Percentiles rank a stretch among this genome's conserved stretches.
Conservation (phyloP, 2,113 vertebrate species). For the Platichthys stellatus region DNA sequence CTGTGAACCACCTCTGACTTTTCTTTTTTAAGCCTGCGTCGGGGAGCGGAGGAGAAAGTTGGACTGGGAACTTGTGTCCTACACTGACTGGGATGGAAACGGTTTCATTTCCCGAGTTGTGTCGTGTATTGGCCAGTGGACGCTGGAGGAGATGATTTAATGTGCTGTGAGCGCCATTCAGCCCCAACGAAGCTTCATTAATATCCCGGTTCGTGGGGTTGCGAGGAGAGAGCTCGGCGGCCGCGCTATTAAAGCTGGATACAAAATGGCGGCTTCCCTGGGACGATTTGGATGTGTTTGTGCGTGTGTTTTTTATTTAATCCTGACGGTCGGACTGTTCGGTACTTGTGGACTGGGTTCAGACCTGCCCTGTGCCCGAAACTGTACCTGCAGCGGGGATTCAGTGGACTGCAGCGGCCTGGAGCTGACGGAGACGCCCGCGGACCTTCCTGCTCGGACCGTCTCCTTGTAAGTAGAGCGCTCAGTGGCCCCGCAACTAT, state of each 20-base stretch:
- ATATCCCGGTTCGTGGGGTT: conserved; percentile 64
- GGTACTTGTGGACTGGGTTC: conserved; percentile 49
- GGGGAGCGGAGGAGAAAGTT: conserved; percentile 63
- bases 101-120: neutral
- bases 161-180: conserved; percentile 23
- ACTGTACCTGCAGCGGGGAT: conserved; percentile 86
- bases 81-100: conserved; percentile 56
- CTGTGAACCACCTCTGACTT: conserved; percentile 72
- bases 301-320: conserved; percentile 72
- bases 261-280: conserved; percentile 93
- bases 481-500: conserved; percentile 22
- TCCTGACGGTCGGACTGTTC: conserved; percentile 71
- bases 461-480: conserved; percentile 88
- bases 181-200: conserved; percentile 35
- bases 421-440: conserved; percentile 82
- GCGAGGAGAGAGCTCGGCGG: conserved; percentile 69
- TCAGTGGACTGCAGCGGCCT: conserved; percentile 87
- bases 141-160: conserved; percentile 32
- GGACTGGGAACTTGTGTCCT: conserved; percentile 52
- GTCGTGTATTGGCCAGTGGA: neutral
- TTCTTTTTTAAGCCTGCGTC: conserved; percentile 59
- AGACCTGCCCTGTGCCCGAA: conserved; percentile 79
- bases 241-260: conserved; percentile 83
- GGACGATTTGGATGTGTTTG: conserved; percentile 80
- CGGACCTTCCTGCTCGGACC: conserved; percentile 88